Conservation (phyloP, 1,140 invertebrate species). For the Rhynchophorus ferrugineus region DNA sequence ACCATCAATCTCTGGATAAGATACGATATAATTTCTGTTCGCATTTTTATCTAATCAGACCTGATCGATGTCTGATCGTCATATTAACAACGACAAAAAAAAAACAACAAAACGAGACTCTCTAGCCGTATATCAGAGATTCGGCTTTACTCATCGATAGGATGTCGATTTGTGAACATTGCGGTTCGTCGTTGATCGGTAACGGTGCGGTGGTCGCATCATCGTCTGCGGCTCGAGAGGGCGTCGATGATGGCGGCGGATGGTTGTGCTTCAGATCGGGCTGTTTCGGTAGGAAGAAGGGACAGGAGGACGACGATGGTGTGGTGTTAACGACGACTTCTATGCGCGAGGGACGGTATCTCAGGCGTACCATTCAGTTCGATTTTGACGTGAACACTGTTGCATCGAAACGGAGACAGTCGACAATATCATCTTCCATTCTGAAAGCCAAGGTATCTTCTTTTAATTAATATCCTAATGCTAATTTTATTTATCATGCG, state of each 20-base stretch:
- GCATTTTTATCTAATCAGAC: too few relatives aligned
- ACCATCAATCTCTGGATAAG: too few relatives aligned
- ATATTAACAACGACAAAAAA: too few relatives aligned
- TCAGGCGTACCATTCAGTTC: slow-evolving; percentile 20
- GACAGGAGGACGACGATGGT: slow-evolving; percentile 4
- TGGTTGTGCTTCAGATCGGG: slow-evolving; percentile 15
- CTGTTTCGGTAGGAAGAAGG: slow-evolving; percentile 4
- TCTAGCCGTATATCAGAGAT: too few relatives aligned
- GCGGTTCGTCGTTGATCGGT: background rate
- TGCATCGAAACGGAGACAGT: slow-evolving; percentile 12
- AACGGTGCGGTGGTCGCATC: slow-evolving; percentile 9
- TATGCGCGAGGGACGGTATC: slow-evolving; percentile 12
- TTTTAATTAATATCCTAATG: background rate
- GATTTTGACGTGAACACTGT: slow-evolving; percentile 15
- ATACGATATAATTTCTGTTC: too few relatives aligned
- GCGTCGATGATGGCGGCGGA: background rate
- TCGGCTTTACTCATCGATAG: too few relatives aligned
- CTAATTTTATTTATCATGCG: background rate
- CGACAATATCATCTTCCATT: slow-evolving; percentile 15
- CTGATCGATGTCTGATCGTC: too few relatives aligned
- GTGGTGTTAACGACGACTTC: slow-evolving; percentile 1
- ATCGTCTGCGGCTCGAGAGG: slow-evolving; percentile 6
- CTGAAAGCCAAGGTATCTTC: slow-evolving; percentile 16
- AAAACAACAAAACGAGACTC: too few relatives aligned
- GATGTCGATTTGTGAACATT: slow-evolving; percentile 1